Evolutionary conservation across 2,113 vertebrate genomes (phyloP), one percentile per base, ranked within the genome.

Genomic region (Passer montanus): DNA sequence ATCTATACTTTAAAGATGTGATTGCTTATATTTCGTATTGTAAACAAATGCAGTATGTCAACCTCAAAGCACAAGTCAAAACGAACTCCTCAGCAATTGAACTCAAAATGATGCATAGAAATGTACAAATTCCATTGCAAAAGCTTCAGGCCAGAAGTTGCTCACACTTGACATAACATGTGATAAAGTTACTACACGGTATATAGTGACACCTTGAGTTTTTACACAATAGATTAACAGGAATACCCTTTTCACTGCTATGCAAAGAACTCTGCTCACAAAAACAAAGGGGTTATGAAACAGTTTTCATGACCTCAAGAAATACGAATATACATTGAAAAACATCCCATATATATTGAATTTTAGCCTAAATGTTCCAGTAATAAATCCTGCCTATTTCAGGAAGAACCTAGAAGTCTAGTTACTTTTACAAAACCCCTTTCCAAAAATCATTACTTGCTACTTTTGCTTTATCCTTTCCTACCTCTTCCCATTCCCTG

Each of bases 31-130:
- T 87, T 96, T 91, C 87, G 91, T 97, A 87, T 95, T 97, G 98
- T 97, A 98, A 98, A 98, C 97, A 97, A 97, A 97, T 59, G 97
- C 96, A 39, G 95, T 87, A 97, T 95, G 97, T 93, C 93, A 31
- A 97, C 89, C 96, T 96, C 97, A 90, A 97, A 98, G 97, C 97
- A 98, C 97, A 97, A 97, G 96, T 93, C 88, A 93, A 96, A 94
- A 95, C 85, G 49, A 95, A 96, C 95, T 97, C 72, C 96, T 97
- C 97, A 97, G 98, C 97, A 92, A 87, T 91, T 97, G 55, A 98
- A 97, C 97, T 98, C 97, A 97, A 96, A 96, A 96, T 6, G 94
- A 98, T 97, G 97, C 97, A 97, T 89, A 98, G 96, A 97, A 97
- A 97, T 86, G 93, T 93, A 97, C 95, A 91, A 89, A 95, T 93